These are phyloP conservation scores for Phrynocephalus versicolor DNA, from an alignment of 2,113 vertebrate species.

Conservation along the genomic window DNA sequence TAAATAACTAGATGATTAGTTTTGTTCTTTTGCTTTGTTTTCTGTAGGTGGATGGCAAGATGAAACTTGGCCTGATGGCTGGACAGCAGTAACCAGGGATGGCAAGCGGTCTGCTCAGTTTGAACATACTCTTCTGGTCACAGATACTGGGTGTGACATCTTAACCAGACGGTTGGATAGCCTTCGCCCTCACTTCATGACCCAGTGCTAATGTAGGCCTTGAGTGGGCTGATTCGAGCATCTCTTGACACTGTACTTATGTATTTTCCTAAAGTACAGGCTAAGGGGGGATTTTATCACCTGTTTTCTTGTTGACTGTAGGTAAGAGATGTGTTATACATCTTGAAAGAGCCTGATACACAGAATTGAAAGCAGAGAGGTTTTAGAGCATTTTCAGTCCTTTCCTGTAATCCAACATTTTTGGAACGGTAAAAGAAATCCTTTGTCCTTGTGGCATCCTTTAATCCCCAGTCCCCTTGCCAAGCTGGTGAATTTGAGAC, in stretches of 20 bases:
- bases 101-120: conserved; percentile 98
- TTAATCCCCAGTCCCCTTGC: conserved; percentile 37
- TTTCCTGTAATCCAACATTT: conserved; percentile 51
- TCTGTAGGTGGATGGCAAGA: conserved; percentile 95
- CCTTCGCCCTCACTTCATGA: conserved; percentile 89
- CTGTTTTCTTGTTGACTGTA: conserved; percentile 69
- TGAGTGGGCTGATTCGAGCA: conserved; percentile 35
- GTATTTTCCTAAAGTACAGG: conserved; percentile 73
- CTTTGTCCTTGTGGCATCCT: conserved; percentile 57
- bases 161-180: conserved; percentile 88
- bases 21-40: neutral
- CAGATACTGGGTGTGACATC: conserved; percentile 94
- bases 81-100: conserved; percentile 95
- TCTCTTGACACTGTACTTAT: conserved; percentile 64
- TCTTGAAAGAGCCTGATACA: conserved; percentile 60
- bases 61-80: conserved; percentile 97
- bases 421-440: conserved; percentile 31
- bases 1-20: neutral
- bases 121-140: conserved; percentile 96
- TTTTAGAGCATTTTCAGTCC: conserved; percentile 60
- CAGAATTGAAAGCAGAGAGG: conserved; percentile 63
- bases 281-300: conserved; percentile 60
- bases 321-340: conserved; percentile 52
- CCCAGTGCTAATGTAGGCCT: conserved; percentile 77
- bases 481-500: conserved; percentile 58